Percentiles rank a stretch among this genome's conserved stretches.
These are phyloP conservation scores for Pseudococcus jackbeardsleyi DNA, from an alignment of 2,888 invertebrate genomes.

Conservation along the genomic window DNA sequence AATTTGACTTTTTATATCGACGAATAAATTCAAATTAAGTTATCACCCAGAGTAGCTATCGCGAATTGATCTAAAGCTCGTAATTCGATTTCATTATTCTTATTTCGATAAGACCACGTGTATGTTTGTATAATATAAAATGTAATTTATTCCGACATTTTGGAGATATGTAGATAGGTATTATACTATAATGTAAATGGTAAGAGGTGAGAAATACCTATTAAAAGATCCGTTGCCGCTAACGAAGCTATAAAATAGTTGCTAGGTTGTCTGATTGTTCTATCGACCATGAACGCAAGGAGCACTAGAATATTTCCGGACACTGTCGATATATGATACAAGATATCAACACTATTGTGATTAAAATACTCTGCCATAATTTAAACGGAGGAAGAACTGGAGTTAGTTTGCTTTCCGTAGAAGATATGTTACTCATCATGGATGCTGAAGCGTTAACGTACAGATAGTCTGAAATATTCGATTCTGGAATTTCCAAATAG, in stretches of 20 bases:
- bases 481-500: slow-evolving; percentile 56
- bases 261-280: slow-evolving; percentile 94
- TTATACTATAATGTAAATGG: background rate
- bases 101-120: background rate
- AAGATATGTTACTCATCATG: slow-evolving; percentile 59
- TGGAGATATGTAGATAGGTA: background rate
- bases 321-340: slow-evolving; percentile 93
- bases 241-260: slow-evolving; percentile 99
- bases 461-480: slow-evolving; percentile 53
- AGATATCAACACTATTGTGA: slow-evolving; percentile 87
- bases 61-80: background rate
- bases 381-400: slow-evolving; percentile 87
- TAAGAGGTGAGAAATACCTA: slow-evolving; percentile 76
- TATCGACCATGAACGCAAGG: slow-evolving; percentile 93
- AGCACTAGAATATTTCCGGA: slow-evolving; percentile 96
- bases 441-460: slow-evolving; percentile 56
- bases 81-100: slow-evolving; percentile 9
- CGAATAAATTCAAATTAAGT: background rate
- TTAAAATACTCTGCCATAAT: slow-evolving; percentile 89
- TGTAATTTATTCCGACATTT: slow-evolving; percentile 44
- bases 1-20: background rate
- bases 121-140: background rate
- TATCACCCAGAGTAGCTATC: background rate
- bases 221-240: slow-evolving; percentile 96
- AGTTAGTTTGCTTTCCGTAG: slow-evolving; percentile 67